A percentile compares a stretch with the other conserved stretches of the same genome.
phyloP scores from a whole-genome alignment of 2,888 invertebrate species.

The Drosophila longiperda region DNA sequence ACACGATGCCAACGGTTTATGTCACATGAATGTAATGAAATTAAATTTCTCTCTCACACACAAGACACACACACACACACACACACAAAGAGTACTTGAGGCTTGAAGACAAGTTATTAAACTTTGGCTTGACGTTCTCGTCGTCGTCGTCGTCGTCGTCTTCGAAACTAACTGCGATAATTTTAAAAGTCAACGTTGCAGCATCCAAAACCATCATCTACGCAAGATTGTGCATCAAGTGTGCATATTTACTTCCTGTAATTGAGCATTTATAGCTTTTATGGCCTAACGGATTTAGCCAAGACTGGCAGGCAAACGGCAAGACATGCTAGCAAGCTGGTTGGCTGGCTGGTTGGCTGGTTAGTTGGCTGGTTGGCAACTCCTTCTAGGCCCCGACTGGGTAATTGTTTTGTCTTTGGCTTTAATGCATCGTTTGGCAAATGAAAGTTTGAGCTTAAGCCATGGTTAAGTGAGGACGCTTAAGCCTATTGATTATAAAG shows the following conservation, averaged over 20 bases:
- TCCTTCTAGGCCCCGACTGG: conserved; percentile 33
- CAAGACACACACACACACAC: neutral
- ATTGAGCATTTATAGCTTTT: conserved; percentile 82
- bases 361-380: neutral
- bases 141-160: conserved; percentile 11
- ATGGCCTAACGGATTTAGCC: conserved; percentile 80
- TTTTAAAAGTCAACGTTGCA: conserved; percentile 75
- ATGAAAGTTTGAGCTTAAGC: conserved; percentile 22
- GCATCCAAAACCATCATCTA: conserved; percentile 57
- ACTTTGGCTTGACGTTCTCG: conserved; percentile 55
- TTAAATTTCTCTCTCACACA: conserved; percentile 69
- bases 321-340: neutral
- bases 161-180: conserved; percentile 61
- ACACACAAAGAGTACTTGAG: conserved; percentile 14
- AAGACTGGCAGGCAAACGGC: conserved; percentile 8
- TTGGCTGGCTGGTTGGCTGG: neutral
- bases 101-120: conserved; percentile 65
- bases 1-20: conserved; percentile 76
- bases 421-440: conserved; percentile 57
- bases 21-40: conserved; percentile 80
- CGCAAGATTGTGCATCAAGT: conserved; percentile 81
- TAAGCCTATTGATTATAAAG: conserved; percentile 77
- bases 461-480: conserved; percentile 36
- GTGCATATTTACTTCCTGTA: conserved; percentile 82
- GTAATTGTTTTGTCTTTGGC: conserved; percentile 76